Conservation (phyloP, 37 sponge, comb jelly and placozoan species). For the Bolinopsis microptera region DNA sequence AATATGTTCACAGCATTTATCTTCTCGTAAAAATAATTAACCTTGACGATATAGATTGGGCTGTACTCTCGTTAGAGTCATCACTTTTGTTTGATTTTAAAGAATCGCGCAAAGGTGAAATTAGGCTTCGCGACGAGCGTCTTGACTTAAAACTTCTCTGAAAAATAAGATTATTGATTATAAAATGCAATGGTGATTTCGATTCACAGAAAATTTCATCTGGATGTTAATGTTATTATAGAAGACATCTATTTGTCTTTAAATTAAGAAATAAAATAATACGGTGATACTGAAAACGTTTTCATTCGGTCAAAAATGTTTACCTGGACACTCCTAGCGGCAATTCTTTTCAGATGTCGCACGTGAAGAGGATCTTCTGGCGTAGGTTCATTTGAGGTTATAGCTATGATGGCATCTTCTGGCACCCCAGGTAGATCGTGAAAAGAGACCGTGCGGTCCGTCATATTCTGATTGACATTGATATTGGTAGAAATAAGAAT, state of each 20-base stretch:
- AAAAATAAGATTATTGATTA: not conserved
- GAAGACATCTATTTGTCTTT: too few relatives aligned
- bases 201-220: too few relatives aligned
- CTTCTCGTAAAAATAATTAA: not conserved
- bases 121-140: not conserved
- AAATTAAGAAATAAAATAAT: too few relatives aligned
- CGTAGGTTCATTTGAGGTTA: slow-evolving; percentile 29
- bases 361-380: slow-evolving; percentile 31
- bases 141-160: not conserved
- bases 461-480: not conserved
- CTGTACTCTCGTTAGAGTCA: not conserved
- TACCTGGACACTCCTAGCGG: slow-evolving; percentile 9
- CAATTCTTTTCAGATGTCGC: slow-evolving; percentile 30
- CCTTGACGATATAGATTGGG: slow-evolving; percentile 32
- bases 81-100: not conserved
- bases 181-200: too few relatives aligned
- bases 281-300: too few relatives aligned
- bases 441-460: not conserved
- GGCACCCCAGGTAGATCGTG: slow-evolving; percentile 8
- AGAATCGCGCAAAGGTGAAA: not conserved
- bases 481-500: too few relatives aligned
- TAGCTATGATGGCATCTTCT: slow-evolving; percentile 45
- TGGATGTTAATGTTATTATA: too few relatives aligned
- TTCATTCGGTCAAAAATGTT: too few relatives aligned
- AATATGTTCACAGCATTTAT: too few relatives aligned